Evolutionary conservation across 64 coral and sea anemone genomes (phyloP), one percentile per base, ranked within the genome.

Genomic region (Anthopleura sola): DNA sequence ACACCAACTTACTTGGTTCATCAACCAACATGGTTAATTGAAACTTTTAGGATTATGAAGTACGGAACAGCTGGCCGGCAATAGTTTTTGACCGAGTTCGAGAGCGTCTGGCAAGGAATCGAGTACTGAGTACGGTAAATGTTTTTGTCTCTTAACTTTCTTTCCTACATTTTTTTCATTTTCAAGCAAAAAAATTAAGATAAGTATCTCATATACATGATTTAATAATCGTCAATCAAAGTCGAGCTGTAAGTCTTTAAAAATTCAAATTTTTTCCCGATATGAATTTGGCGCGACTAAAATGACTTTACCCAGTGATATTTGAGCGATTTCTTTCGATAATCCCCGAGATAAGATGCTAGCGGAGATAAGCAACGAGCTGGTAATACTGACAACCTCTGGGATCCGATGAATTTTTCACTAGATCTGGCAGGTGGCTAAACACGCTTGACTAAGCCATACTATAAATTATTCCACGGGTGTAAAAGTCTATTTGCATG

Each of bases 401-500:
- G 16, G 66, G 31, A 71, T 34, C 24, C 29, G 66, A 71, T 34
- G 26, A 71, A 71, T 71, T 71, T 71, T 71, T 71, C 66, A 71
- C 66, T 0, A 71, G 66, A 71, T 71, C 14, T n/a, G n/a, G 44
- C 76, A 79, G 76, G 76, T 79, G 76, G 24, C 76, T 44, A n/a
- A 23, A 37, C 76, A 79, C 76, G 76, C 76, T 79, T 79, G 76
- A 48, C 37, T 79, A 48, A 79, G 76, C 76, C 36, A 38, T 44
- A 44, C 38, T 48, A 79, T 79, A 79, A 79, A 79, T 79, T 79
- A 79, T 79, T 79, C 76, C 24, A 79, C 31, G 36, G 76, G 76
- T 44, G 76, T 79, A 79, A 79, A 77, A 79, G 37, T 44, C 37
- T 79, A 79, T 79, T 79, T 79, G 76, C 76, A 79, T 79, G 37